These are phyloP conservation scores for Nemapogon koenigi DNA, from an alignment of 2,888 invertebrate genomes.

Conservation along the genomic window DNA sequence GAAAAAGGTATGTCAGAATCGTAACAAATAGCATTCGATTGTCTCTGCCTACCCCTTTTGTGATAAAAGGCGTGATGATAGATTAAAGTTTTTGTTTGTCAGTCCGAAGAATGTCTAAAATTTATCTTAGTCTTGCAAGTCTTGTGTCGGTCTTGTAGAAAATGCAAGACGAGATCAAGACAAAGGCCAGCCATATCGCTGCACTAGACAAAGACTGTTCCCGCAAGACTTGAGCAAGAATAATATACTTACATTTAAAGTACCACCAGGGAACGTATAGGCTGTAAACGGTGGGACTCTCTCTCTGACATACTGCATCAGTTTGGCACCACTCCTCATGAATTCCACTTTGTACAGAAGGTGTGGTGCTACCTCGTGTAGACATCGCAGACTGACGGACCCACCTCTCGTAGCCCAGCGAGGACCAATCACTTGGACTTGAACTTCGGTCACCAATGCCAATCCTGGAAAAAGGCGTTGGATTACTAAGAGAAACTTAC, in stretches of 20 bases:
- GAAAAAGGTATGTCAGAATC: no score
- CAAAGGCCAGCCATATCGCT: no score
- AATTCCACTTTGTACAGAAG: slow-evolving; percentile 78
- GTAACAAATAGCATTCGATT: no score
- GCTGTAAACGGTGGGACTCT: slow-evolving; percentile 75
- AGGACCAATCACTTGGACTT: slow-evolving; percentile 71
- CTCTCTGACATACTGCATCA: slow-evolving; percentile 81
- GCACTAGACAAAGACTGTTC: no score
- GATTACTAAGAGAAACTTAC: no score
- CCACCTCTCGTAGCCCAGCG: slow-evolving; percentile 78
- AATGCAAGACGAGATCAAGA: slow-evolving; percentile 5
- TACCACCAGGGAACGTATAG: slow-evolving; percentile 71
- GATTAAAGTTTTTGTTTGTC: no score
- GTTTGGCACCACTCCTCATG: slow-evolving; percentile 64
- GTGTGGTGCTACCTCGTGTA: slow-evolving; percentile 76
- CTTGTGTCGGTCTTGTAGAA: slow-evolving; percentile 12
- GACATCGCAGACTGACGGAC: slow-evolving; percentile 74
- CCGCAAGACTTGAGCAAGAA: no score
- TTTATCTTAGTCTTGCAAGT: slow-evolving; percentile 11
- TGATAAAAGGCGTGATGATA: no score
- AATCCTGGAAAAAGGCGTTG: no score
- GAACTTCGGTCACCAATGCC: slow-evolving; percentile 59
- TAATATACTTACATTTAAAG: slow-evolving; percentile 72
- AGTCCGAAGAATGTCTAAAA: slow-evolving; percentile 7
- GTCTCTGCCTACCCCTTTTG: no score